Base-by-base conservation (phyloP, 2,113 vertebrate species). In the Hemicordylus capensis region DNA sequence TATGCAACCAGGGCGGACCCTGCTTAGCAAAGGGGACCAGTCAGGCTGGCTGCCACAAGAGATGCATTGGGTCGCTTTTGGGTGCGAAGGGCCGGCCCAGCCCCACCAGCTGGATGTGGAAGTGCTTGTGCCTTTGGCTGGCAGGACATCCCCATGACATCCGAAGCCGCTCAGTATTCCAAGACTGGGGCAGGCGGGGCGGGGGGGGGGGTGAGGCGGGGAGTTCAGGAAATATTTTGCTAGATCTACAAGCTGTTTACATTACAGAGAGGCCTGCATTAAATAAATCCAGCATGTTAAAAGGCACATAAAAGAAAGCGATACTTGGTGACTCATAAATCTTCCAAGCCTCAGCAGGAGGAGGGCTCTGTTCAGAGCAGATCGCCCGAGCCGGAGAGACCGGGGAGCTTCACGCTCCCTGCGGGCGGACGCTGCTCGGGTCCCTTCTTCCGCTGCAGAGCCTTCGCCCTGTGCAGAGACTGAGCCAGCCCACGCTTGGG, bases 231-330 rank as follows among this genome's bases (percentile, higher is more conserved):
- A 39, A 4, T 83, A 83, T 59, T 86, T 87, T 85, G 24, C 87
- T 69, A 72, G 19, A 31, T 44, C 69, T 76, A 76, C 63, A 86
- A 51, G 19, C 17, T 26, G 3, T 82, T 90, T 86, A 89, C 84
- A 80, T 88, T 83, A 28, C 75, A 76, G 63, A 20, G 85, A 88
- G 84, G 64, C 17, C 31, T 69, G 59, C 80, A 48, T 0, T 2
- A 76, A 3, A 86, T 87, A 89, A 91, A 63, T 85, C 79, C 70
- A 81, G 37, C 70, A 83, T 39, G 86, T 54, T 73, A 77, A 59
- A 85, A 39, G 44, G 44, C 8, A 1, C 63, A 67, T 37, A 0
- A 86, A 4, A 56, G 75, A 78, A 76, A 91, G 28, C 66, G 54
- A 59, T 75, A 66, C 54, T 34, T 56, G 76, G 61, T 39, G 77